These are phyloP conservation scores for Tylochromis polylepis DNA, from an alignment of 2,113 vertebrate genomes.

Conservation along the genomic window DNA sequence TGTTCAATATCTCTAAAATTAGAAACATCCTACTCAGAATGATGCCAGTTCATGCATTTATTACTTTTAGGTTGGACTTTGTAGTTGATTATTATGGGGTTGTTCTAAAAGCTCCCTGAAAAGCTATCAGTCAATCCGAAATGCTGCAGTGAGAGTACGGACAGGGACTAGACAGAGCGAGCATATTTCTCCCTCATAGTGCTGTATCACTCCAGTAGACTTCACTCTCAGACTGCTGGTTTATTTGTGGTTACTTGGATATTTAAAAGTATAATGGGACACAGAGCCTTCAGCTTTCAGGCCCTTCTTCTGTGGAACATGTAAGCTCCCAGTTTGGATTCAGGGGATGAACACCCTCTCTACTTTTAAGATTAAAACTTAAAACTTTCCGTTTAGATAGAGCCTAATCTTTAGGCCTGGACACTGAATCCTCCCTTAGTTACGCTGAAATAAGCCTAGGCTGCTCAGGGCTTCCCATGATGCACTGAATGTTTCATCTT, in stretches of 20 bases:
- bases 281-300: not conserved
- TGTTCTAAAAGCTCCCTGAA: not conserved
- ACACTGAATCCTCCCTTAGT: not conserved
- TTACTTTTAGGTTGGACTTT: not conserved
- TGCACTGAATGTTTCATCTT: not conserved
- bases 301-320: not conserved
- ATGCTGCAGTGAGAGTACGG: not conserved
- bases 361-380: fast-evolving
- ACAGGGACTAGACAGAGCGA: not conserved
- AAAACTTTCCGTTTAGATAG: not conserved
- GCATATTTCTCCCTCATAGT: not conserved
- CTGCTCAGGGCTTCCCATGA: not conserved
- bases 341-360: not conserved
- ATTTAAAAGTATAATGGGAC: not conserved
- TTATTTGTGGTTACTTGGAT: not conserved
- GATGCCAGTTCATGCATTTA: not conserved
- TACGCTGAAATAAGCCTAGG: not conserved
- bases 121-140: not conserved
- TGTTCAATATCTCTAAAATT: not conserved
- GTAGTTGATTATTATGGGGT: not conserved
- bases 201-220: not conserved
- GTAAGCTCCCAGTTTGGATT: not conserved
- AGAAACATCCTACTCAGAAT: not conserved
- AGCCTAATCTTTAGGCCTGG: not conserved
- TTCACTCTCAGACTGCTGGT: not conserved